Evolutionary conservation across 2,797 vertebrate genomes (phyloP).

Genomic region (Pterois miles): DNA sequence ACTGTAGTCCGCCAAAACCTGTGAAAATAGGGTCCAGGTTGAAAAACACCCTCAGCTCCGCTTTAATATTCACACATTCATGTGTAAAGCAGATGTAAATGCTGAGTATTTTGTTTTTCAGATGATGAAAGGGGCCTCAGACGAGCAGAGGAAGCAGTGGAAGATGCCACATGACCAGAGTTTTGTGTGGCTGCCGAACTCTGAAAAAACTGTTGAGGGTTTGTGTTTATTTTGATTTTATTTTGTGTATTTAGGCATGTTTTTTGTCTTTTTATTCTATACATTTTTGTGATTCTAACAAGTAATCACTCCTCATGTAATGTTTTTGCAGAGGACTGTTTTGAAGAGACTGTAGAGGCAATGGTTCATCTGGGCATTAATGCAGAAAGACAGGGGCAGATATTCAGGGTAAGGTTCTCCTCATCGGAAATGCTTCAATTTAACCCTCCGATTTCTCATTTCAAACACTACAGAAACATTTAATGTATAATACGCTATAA

Average conservation of each 20-base stretch:
- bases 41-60: no score
- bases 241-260: background rate
- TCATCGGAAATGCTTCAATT: background rate
- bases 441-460: background rate
- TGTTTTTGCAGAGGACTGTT: slow-evolving; percentile 89
- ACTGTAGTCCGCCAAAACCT: no score
- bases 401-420: slow-evolving; percentile 89
- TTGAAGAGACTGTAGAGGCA: slow-evolving; percentile 89
- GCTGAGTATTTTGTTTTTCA: slow-evolving; percentile 54
- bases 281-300: background rate
- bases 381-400: slow-evolving; percentile 81
- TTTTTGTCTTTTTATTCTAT: background rate
- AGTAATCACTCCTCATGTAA: background rate
- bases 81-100: background rate
- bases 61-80: background rate
- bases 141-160: slow-evolving; percentile 90
- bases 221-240: slow-evolving; percentile 2
- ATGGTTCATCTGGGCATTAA: slow-evolving; percentile 93
- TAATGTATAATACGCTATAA: background rate
- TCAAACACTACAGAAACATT: background rate
- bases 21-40: no score
- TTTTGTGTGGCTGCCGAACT: slow-evolving; percentile 93
- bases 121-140: slow-evolving; percentile 92
- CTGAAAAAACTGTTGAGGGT: slow-evolving; percentile 90
- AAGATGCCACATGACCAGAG: slow-evolving; percentile 80